A percentile compares a stretch with the other conserved stretches of the same genome.
phyloP scores from a whole-genome alignment of 2,113 vertebrate species.

The Petroica traversi region DNA sequence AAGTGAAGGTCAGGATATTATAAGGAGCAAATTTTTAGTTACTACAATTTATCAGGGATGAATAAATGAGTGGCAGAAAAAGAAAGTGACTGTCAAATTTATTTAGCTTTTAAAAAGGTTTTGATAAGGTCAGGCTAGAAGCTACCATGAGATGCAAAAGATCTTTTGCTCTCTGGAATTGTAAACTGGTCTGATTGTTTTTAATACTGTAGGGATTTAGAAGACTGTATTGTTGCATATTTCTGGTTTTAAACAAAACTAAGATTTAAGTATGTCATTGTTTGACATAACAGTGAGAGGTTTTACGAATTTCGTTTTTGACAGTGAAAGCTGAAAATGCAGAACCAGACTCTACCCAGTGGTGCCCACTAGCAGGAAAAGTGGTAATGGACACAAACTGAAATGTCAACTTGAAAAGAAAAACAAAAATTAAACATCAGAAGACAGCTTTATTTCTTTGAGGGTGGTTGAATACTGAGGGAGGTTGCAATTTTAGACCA shows the following conservation, averaged over 20 bases:
- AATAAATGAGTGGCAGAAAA: background rate
- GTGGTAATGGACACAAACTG: accelerated
- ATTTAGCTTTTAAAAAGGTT: background rate
- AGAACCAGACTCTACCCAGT: background rate
- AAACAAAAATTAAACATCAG: background rate
- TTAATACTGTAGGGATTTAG: background rate
- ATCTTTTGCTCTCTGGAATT: background rate
- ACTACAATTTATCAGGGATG: background rate
- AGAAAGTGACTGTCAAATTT: background rate
- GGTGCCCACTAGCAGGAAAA: background rate
- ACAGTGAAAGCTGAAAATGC: background rate
- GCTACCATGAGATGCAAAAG: background rate
- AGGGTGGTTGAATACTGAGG: background rate
- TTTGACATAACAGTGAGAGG: background rate
- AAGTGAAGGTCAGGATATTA: background rate
- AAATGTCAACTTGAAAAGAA: background rate
- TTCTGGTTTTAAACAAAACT: background rate
- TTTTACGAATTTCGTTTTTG: background rate
- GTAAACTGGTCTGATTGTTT: background rate
- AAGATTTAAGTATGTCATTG: background rate
- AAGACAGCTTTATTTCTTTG: background rate
- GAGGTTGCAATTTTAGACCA: background rate
- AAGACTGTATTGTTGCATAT: background rate
- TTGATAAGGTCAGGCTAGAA: background rate
- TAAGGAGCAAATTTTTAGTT: background rate